Conservation (phyloP, 2,113 vertebrate genomes). For the Halcyon malimbica region DNA sequence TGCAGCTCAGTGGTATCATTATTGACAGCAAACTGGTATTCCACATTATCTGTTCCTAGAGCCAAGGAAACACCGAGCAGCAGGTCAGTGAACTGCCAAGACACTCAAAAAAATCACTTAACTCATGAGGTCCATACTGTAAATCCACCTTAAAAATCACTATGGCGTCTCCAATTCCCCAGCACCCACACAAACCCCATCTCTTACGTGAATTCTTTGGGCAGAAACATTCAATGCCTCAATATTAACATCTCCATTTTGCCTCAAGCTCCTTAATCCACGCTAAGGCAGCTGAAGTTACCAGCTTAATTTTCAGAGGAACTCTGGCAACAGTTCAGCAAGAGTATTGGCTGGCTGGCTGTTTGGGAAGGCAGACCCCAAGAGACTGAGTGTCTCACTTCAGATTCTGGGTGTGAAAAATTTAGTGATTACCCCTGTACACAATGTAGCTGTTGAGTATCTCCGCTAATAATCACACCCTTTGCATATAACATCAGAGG, state of each 20-base stretch:
- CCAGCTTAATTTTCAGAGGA: not conserved
- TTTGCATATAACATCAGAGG: not conserved
- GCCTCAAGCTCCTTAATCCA: not conserved
- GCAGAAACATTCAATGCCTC: not conserved
- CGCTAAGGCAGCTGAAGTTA: not conserved
- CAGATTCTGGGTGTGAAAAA: not conserved
- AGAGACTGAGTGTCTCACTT: not conserved
- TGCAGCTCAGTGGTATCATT: constrained; percentile 95
- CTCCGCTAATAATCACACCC: not conserved
- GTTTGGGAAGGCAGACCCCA: not conserved
- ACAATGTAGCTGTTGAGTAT: not conserved
- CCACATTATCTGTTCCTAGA: constrained; percentile 86
- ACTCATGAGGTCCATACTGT: not conserved
- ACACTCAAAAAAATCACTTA: not conserved
- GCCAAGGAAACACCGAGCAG: constrained; percentile 38
- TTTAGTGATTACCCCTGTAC: not conserved
- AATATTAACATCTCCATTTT: not conserved
- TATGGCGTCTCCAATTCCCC: not conserved
- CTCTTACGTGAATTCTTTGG: not conserved
- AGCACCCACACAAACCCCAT: not conserved
- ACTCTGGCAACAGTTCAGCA: not conserved
- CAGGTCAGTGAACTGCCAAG: constrained; percentile 11
- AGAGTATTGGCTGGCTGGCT: not conserved
- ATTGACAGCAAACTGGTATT: constrained; percentile 97
- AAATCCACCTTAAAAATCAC: not conserved